phyloP scores from a whole-genome alignment of 2,797 vertebrate species.

The Acipenser transmontanus region DNA sequence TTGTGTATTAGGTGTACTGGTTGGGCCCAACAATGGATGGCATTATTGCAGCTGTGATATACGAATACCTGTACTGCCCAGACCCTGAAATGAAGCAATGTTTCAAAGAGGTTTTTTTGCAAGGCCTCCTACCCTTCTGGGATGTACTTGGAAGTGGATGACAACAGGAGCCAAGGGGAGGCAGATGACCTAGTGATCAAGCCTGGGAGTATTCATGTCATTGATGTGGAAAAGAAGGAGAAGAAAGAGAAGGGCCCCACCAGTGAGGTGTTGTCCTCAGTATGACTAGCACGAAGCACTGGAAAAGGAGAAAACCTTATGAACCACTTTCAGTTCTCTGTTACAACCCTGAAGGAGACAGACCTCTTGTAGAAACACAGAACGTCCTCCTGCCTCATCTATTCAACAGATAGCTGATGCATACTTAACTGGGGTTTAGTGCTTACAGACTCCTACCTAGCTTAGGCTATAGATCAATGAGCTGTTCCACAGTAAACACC shows the following conservation, averaged over 20 bases:
- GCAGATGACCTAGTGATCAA: conserved; percentile 69
- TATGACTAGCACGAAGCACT: conserved; percentile 85
- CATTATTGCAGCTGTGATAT: conserved; percentile 77
- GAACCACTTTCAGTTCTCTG: conserved; percentile 42
- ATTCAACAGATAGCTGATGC: neutral
- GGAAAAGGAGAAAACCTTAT: conserved; percentile 71
- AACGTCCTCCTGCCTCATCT: neutral
- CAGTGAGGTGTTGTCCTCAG: conserved; percentile 76
- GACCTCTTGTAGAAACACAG: conserved; percentile 53
- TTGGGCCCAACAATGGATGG: conserved; percentile 83
- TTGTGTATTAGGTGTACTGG: conserved; percentile 80
- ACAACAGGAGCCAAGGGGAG: conserved; percentile 59
- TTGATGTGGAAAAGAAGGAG: conserved; percentile 64
- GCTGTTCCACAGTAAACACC: too few species aligned
- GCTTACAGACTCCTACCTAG: too few species aligned
- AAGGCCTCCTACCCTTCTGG: conserved; percentile 66
- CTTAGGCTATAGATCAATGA: too few species aligned
- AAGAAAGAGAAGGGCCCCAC: conserved; percentile 74
- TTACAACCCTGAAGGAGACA: conserved; percentile 68
- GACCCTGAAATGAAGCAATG: conserved; percentile 70
- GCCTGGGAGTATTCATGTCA: conserved; percentile 61
- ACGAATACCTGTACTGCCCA: conserved; percentile 87
- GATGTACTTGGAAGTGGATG: conserved; percentile 80
- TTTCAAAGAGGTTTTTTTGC: conserved; percentile 67
- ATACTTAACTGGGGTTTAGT: neutral